Conservation (phyloP, 2,113 vertebrate species). For the Pionites leucogaster region DNA sequence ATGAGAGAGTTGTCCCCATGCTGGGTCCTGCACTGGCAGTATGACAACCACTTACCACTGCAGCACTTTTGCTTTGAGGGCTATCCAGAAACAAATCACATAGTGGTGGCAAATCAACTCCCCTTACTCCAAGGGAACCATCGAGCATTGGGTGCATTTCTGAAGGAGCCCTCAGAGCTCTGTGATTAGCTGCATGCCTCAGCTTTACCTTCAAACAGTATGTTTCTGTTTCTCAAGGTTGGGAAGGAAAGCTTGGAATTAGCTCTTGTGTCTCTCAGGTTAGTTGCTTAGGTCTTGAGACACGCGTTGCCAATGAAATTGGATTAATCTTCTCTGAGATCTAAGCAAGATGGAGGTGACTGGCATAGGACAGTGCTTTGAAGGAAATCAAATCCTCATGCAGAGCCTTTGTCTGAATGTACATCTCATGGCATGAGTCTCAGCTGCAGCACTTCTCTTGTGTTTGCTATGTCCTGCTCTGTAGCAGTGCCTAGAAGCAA, state of each 20-base stretch:
- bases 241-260: neutral
- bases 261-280: neutral
- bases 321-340: neutral
- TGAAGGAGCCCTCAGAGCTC: neutral
- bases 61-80: neutral
- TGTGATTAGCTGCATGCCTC: neutral
- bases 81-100: neutral
- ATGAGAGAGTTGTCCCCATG: rapidly evolving
- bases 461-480: neutral
- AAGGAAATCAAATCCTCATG: neutral
- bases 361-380: neutral
- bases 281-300: neutral
- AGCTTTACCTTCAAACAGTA: neutral
- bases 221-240: neutral
- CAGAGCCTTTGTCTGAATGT: neutral
- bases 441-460: neutral
- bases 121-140: neutral
- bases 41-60: neutral
- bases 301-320: rapidly evolving
- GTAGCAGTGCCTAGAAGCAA: neutral
- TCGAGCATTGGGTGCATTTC: neutral
- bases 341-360: neutral
- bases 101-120: neutral
- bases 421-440: neutral
- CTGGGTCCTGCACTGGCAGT: neutral